A percentile compares a stretch with the other conserved stretches of the same genome.
Conservation (phyloP, 92 coral and sea anemone species). For the Galaxea fascicularis region DNA sequence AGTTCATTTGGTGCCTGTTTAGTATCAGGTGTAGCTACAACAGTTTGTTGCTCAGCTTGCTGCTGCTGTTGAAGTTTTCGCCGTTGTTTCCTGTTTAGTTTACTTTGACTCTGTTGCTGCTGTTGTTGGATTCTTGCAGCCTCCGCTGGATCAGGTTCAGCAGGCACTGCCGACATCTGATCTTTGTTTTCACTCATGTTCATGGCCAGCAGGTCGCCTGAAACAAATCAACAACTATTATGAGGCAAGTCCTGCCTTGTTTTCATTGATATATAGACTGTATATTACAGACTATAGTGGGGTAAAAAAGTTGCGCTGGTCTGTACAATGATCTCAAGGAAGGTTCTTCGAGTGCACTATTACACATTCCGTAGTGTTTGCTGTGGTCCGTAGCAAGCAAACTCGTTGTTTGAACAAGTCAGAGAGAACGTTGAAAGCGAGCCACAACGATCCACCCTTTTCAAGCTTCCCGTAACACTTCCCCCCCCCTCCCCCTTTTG, state of each 20-base stretch:
- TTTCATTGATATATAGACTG: too few species aligned
- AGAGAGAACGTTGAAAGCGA: too few species aligned
- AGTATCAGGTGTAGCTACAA: slow-evolving; percentile 25
- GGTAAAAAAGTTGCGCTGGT: too few species aligned
- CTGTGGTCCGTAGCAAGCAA: too few species aligned
- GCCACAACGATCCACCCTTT: too few species aligned
- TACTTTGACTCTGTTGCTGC: slow-evolving; percentile 65
- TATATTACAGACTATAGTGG: too few species aligned
- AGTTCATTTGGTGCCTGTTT: slow-evolving; percentile 55
- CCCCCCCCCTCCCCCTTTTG: too few species aligned
- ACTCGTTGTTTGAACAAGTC: too few species aligned
- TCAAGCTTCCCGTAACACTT: too few species aligned
- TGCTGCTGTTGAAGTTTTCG: slow-evolving; percentile 85
- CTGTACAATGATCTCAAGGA: too few species aligned
- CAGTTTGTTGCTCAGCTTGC: slow-evolving; percentile 53
- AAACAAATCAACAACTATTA: slow-evolving; percentile 16
- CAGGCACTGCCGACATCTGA: slow-evolving; percentile 36
- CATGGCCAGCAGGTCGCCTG: slow-evolving; percentile 87
- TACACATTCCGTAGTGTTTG: too few species aligned
- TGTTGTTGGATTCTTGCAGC: slow-evolving; percentile 72
- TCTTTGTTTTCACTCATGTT: slow-evolving; percentile 64
- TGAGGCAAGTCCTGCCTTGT: background rate
- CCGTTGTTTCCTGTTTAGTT: slow-evolving; percentile 93
- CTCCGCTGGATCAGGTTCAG: slow-evolving; percentile 74
- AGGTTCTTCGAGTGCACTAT: too few species aligned